Conservation (phyloP, 2,797 vertebrate genomes). For the Monodelphis domestica region DNA sequence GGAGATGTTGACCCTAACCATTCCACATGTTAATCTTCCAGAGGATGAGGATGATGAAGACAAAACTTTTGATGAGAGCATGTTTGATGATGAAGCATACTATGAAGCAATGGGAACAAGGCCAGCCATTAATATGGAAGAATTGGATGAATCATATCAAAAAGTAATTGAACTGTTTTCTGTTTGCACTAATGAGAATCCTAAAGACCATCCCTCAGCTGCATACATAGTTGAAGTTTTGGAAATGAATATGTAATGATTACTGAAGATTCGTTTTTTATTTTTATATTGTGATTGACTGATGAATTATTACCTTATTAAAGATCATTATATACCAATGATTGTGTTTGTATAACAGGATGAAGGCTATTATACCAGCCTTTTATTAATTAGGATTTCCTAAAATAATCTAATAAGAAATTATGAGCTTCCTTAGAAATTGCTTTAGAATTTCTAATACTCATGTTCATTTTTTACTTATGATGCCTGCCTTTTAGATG, state of each 20-base stretch:
- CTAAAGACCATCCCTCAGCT: constrained; percentile 89
- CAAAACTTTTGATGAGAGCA: constrained; percentile 86
- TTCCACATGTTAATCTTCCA: constrained; percentile 92
- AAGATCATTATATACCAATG: too few relatives aligned
- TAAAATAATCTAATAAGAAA: constrained; percentile 43
- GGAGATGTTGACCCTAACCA: constrained; percentile 96
- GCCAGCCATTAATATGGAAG: constrained; percentile 88
- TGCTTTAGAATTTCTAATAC: constrained; percentile 39
- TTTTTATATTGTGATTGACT: too few relatives aligned
- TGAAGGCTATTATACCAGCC: too few relatives aligned
- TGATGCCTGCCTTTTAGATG: constrained; percentile 33
- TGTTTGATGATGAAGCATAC: constrained; percentile 93
- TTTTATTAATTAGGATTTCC: constrained; percentile 38
- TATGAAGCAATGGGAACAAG: constrained; percentile 91
- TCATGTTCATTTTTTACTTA: constrained; percentile 32
- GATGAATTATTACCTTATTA: too few relatives aligned
- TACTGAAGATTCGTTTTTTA: too few relatives aligned
- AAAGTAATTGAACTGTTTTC: constrained; percentile 91
- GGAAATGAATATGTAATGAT: constrained; percentile 82
- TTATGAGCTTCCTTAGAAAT: constrained; percentile 45
- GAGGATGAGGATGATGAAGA: constrained; percentile 81
- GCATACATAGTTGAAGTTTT: constrained; percentile 88
- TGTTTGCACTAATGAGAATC: constrained; percentile 91
- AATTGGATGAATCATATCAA: constrained; percentile 88
- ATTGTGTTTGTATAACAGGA: too few relatives aligned